Evolutionary conservation across 2,113 vertebrate species (phyloP).

Genomic region (Chionomys nivalis): DNA sequence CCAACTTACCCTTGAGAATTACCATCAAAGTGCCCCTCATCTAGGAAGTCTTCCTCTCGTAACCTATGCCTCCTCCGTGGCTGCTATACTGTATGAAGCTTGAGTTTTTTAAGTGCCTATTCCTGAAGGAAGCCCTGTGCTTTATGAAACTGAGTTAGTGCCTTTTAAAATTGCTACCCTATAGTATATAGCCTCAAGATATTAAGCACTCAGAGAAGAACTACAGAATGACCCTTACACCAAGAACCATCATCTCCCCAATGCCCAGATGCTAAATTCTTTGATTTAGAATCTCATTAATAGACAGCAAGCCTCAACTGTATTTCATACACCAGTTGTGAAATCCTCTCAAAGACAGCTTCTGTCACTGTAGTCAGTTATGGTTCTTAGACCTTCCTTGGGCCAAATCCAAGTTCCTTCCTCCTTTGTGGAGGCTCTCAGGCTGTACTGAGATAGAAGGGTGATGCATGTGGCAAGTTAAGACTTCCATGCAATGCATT

Average conservation of each 20-base stretch:
- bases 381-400: not conserved
- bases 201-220: not conserved
- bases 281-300: slow-evolving; percentile 28
- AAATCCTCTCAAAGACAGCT: not conserved
- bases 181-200: not conserved
- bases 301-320: not conserved
- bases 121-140: not conserved
- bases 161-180: not conserved
- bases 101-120: not conserved
- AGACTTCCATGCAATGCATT: not conserved
- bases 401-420: not conserved
- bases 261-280: not conserved
- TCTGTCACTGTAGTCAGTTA: not conserved
- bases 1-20: not conserved
- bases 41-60: not conserved
- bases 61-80: not conserved
- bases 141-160: not conserved
- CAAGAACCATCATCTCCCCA: not conserved
- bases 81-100: not conserved
- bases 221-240: not conserved
- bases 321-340: not conserved
- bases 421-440: not conserved
- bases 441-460: not conserved
- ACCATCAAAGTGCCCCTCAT: not conserved
- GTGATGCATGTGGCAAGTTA: not conserved